Conservation (phyloP, 2,888 invertebrate species). For the Griposia aprilina region DNA sequence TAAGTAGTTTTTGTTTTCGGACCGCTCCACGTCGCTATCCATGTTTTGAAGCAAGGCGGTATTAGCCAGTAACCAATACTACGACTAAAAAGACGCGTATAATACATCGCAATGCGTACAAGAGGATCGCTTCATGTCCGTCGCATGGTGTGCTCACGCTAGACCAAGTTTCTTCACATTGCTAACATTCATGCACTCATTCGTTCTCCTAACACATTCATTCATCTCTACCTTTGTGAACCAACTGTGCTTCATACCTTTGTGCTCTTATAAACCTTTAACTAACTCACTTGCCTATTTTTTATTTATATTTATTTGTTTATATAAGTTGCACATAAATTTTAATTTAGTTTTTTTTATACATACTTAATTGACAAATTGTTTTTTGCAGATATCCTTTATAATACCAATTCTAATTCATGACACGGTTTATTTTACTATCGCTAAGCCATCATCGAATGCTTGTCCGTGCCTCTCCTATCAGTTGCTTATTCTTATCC, state of each 20-base stretch:
- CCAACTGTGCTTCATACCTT: constrained; percentile 26
- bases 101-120: constrained; percentile 35
- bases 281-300: constrained; percentile 12
- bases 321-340: constrained; percentile 38
- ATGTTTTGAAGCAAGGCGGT: neutral
- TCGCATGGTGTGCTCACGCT: constrained; percentile 70
- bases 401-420: constrained; percentile 49
- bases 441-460: constrained; percentile 70
- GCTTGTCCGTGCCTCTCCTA: constrained; percentile 76
- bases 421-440: constrained; percentile 56
- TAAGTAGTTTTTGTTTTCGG: neutral
- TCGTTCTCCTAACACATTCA: constrained; percentile 25
- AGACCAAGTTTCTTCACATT: constrained; percentile 55
- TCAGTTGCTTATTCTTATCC: constrained; percentile 86
- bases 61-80: neutral
- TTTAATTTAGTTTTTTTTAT: constrained; percentile 37
- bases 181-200: constrained; percentile 42
- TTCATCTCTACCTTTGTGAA: constrained; percentile 22
- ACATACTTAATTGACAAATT: constrained; percentile 43
- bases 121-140: constrained; percentile 56
- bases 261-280: constrained; percentile 35
- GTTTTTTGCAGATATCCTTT: constrained; percentile 64
- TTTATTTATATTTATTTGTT: constrained; percentile 30
- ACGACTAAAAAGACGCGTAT: constrained; percentile 52
- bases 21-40: neutral